Evolutionary conservation across 2,113 vertebrate species (phyloP).

Genomic region (Periophthalmodon schlosseri): DNA sequence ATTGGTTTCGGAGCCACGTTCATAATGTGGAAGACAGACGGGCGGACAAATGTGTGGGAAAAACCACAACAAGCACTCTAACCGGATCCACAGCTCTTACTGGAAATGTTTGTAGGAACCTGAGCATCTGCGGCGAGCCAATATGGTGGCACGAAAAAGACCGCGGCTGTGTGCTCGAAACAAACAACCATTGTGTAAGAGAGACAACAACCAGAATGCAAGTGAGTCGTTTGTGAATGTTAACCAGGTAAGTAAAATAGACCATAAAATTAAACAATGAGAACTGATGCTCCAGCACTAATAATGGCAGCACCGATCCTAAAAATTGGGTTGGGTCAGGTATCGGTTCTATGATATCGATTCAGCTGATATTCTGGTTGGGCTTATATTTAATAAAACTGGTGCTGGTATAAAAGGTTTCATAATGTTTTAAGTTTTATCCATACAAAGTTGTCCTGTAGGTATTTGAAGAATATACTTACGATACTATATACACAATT

Average conservation of each 20-base stretch:
- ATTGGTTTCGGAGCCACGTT: conserved; percentile 36
- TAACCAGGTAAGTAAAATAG: not conserved
- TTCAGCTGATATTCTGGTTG: too few relatives aligned
- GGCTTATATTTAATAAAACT: too few relatives aligned
- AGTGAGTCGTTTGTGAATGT: not conserved
- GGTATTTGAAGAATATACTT: too few relatives aligned
- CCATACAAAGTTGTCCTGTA: too few relatives aligned
- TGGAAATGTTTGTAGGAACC: conserved; percentile 60
- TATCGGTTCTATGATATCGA: too few relatives aligned
- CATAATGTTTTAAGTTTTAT: too few relatives aligned
- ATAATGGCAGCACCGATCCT: too few relatives aligned
- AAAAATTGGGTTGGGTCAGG: too few relatives aligned
- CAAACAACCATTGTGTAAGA: not conserved
- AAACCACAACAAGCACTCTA: conserved; percentile 59
- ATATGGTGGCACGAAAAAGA: conserved; percentile 3
- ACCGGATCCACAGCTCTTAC: conserved; percentile 54
- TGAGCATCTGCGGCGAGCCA: conserved; percentile 24
- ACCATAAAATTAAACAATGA: not conserved
- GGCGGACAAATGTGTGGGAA: conserved; percentile 35
- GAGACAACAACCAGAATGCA: not conserved
- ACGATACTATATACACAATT: too few relatives aligned
- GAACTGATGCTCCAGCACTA: too few relatives aligned
- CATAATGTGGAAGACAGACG: conserved; percentile 47
- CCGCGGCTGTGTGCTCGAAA: conserved; percentile 2
- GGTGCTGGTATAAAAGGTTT: too few relatives aligned